A percentile compares a stretch with the other conserved stretches of the same genome.
Conservation (phyloP, 2,888 invertebrate species). For the Phortica okadai region DNA sequence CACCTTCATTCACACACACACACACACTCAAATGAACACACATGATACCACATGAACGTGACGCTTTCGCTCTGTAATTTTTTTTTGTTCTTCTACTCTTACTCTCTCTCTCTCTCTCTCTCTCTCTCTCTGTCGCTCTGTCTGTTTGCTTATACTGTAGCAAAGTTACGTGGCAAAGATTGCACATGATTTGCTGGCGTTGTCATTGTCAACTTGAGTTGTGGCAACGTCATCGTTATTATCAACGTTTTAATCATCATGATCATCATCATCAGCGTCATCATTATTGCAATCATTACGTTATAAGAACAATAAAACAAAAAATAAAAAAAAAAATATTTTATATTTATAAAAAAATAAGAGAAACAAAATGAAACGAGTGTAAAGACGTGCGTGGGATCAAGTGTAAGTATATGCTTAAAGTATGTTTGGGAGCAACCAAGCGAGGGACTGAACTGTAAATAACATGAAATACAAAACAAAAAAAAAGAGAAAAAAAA, state of each 20-base stretch:
- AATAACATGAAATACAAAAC: neutral
- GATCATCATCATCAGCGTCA: slow-evolving; percentile 57
- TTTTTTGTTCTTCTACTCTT: too few relatives aligned
- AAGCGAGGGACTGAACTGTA: neutral
- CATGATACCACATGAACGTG: neutral
- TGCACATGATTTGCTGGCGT: slow-evolving; percentile 46
- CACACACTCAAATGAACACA: neutral
- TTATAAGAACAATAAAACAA: neutral
- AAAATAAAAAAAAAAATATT: slow-evolving; percentile 20
- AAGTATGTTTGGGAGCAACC: slow-evolving; percentile 33
- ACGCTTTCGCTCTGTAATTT: too few relatives aligned
- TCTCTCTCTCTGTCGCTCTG: slow-evolving; percentile 5
- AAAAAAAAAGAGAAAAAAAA: slow-evolving; percentile 21
- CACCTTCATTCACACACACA: neutral
- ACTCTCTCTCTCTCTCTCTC: too few relatives aligned
- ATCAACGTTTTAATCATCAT: slow-evolving; percentile 47
- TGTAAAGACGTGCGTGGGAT: slow-evolving; percentile 30
- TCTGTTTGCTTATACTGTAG: neutral
- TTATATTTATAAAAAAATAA: slow-evolving; percentile 33
- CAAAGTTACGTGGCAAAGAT: slow-evolving; percentile 22
- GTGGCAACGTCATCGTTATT: slow-evolving; percentile 50
- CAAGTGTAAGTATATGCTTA: slow-evolving; percentile 15
- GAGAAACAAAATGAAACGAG: slow-evolving; percentile 23
- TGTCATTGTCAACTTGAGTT: slow-evolving; percentile 61
- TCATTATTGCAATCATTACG: neutral